Evolutionary conservation across 2,888 invertebrate genomes (phyloP).

Genomic region (Idaea straminata): DNA sequence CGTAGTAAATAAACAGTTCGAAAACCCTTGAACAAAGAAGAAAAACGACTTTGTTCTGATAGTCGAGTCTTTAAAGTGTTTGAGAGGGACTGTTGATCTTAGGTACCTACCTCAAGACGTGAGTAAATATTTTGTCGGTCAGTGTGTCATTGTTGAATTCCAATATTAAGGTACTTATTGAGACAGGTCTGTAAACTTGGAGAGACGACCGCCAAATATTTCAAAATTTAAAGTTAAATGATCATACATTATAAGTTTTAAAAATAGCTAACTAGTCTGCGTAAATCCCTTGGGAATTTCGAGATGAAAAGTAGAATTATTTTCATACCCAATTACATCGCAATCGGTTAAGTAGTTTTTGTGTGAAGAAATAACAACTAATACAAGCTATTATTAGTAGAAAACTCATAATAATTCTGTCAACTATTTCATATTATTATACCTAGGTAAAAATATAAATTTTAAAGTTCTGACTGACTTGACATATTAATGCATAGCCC

Average conservation of each 20-base stretch:
- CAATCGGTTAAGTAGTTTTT: too few relatives aligned
- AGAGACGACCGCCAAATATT: not conserved
- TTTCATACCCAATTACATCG: too few relatives aligned
- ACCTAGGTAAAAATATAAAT: too few relatives aligned
- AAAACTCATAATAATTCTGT: too few relatives aligned
- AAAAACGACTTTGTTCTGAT: not conserved
- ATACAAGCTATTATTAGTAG: too few relatives aligned
- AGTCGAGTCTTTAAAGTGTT: not conserved
- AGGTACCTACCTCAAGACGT: not conserved
- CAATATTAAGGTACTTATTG: not conserved
- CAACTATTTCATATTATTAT: too few relatives aligned
- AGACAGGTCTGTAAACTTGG: not conserved
- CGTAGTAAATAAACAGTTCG: not conserved
- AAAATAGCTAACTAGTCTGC: too few relatives aligned
- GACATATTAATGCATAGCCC: too few relatives aligned
- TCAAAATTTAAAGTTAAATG: not conserved
- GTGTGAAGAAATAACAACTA: too few relatives aligned
- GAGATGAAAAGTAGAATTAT: too few relatives aligned
- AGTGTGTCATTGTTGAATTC: not conserved
- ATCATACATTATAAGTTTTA: not conserved
- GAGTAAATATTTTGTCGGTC: conserved; percentile 3
- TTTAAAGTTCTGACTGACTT: too few relatives aligned
- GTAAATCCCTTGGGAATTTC: too few relatives aligned
- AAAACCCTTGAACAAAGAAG: not conserved
- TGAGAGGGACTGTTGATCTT: not conserved